Evolutionary conservation across 2,113 vertebrate genomes (phyloP), one percentile per base, ranked within the genome.

Genomic region (Phoenicopterus ruber): DNA sequence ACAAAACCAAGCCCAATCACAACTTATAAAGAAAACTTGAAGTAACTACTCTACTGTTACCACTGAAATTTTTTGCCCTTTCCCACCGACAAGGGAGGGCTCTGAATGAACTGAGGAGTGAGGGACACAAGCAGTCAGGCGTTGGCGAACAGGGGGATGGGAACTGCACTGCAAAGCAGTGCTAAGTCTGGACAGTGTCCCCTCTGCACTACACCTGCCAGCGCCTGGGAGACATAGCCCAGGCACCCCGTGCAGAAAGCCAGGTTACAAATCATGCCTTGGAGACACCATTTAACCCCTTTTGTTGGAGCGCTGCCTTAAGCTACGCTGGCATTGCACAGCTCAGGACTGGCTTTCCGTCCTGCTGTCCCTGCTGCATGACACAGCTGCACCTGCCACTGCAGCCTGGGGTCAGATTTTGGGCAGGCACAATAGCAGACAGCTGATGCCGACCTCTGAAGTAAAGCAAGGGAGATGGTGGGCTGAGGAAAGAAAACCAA

Each of bases 71-170:
- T 36, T 38, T 34, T 40, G 31, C 40, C 52, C n/a, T 74, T 82
- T 71, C 40, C 22, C 22, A 72, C 31, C 7, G 7, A 32, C 29
- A 36, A 42, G 11, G 36, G 17, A n/a, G 54, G 15, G 15, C 46
- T 77, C 63, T 40, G 50, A 42, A 31, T 0, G 38, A 90, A 17
- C 50, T 4, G 14, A 49, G 59, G 32, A 57, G 13, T 0, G 0
- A 52, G 10, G 15, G 22, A 61, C 67, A 77, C 7, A 7, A 69
- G 47, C 17, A 8, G 9, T 8, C 32, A 24, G 21, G 8, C 1
- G 1, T 6, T n/a, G 72, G 63, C 50, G 62, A 77, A 34, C 22
- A n/a, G 29, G 11, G 25, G 17, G 32, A 65, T 6, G 16, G 26
- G 46, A 90, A 26, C 32, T 15, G 19, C 3, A 1, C 21, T 20